phyloP scores from a whole-genome alignment of 1,140 invertebrate genomes.

The Agraylea sexmaculata region DNA sequence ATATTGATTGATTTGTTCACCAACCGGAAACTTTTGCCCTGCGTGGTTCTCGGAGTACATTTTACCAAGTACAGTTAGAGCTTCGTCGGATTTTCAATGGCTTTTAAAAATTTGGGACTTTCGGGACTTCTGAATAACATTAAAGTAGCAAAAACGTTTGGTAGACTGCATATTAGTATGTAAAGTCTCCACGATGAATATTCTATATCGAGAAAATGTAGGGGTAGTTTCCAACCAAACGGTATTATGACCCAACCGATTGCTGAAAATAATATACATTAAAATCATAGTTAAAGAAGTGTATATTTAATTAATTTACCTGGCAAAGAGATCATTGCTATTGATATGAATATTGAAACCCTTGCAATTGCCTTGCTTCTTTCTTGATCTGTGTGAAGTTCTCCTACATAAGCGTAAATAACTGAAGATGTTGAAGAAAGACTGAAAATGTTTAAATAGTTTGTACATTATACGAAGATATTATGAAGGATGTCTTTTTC shows the following conservation, averaged over 20 bases:
- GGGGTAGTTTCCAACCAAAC: slow-evolving; percentile 31
- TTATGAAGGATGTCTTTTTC: background rate
- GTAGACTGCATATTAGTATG: slow-evolving; percentile 42
- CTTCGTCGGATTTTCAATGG: slow-evolving; percentile 44
- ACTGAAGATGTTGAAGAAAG: slow-evolving; percentile 53
- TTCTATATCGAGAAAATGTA: slow-evolving; percentile 26
- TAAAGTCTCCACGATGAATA: slow-evolving; percentile 53
- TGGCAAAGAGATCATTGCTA: slow-evolving; percentile 52
- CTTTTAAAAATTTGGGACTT: slow-evolving; percentile 61
- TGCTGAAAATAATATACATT: slow-evolving; percentile 28
- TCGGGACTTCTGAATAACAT: slow-evolving; percentile 51
- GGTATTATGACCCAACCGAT: slow-evolving; percentile 54
- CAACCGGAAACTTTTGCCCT: slow-evolving; percentile 26
- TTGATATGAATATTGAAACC: slow-evolving; percentile 52
- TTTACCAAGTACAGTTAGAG: slow-evolving; percentile 44
- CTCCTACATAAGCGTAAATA: slow-evolving; percentile 53
- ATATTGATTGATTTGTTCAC: slow-evolving; percentile 15
- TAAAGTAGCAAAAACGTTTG: slow-evolving; percentile 39
- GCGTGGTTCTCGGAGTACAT: slow-evolving; percentile 43
- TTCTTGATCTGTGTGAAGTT: slow-evolving; percentile 45
- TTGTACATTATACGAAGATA: background rate
- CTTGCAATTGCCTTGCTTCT: slow-evolving; percentile 42
- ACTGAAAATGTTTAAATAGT: slow-evolving; percentile 29
- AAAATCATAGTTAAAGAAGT: background rate
- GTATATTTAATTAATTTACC: slow-evolving; percentile 29